Conservation (phyloP, 53 echinoderm and acorn worm genomes). For the Apostichopus leukothele region DNA sequence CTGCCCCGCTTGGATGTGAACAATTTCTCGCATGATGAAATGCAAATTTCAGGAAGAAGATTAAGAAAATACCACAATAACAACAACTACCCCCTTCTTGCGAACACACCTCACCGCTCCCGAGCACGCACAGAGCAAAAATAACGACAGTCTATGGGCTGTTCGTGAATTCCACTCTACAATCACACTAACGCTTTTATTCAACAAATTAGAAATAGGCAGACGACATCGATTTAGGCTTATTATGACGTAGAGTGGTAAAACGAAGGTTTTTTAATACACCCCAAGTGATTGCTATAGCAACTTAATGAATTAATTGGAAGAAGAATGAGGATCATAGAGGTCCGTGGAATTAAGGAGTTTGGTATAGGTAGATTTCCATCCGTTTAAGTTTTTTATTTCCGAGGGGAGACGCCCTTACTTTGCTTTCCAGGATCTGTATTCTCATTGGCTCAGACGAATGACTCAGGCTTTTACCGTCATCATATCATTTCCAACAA, state of each 20-base stretch:
- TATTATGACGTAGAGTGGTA: not conserved
- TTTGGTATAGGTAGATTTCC: not conserved
- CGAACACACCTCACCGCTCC: not conserved
- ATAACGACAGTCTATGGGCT: not conserved
- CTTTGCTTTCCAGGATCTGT: not conserved
- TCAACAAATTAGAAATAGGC: not conserved
- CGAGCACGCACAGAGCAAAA: not conserved
- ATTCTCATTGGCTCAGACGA: not conserved
- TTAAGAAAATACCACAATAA: not conserved
- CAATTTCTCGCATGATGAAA: constrained; percentile 88
- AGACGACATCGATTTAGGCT: not conserved
- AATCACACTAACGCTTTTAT: not conserved
- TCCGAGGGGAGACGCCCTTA: constrained; percentile 6
- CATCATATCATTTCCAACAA: not conserved
- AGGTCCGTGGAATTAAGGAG: not conserved
- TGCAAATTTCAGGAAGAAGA: not conserved
- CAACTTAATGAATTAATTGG: constrained; percentile 2
- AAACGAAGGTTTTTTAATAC: not conserved
- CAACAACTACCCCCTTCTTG: constrained; percentile 1
- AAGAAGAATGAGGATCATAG: not conserved
- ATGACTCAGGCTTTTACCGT: not conserved
- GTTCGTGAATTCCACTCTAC: not conserved
- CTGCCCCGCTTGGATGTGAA: constrained; percentile 92
- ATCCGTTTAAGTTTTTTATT: not conserved
- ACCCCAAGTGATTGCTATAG: not conserved